Percentiles rank a stretch among this genome's conserved stretches.
These are phyloP conservation scores for Bicyclus anynana DNA, from an alignment of 1,140 invertebrate genomes.

Conservation along the genomic window DNA sequence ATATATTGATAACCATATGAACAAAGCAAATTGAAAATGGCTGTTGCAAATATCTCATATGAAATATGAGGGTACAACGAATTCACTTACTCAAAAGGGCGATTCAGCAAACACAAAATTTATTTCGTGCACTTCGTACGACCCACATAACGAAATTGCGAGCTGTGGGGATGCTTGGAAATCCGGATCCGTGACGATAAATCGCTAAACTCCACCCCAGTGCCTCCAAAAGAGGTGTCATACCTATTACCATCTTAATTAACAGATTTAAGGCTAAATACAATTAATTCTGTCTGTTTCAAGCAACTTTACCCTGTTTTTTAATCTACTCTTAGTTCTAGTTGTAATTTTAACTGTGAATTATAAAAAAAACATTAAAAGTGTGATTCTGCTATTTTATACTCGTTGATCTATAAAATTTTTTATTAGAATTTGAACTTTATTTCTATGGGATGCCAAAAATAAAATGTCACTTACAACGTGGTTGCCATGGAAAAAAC, in stretches of 20 bases:
- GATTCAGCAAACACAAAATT: conserved; percentile 2
- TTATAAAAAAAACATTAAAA: too few relatives aligned
- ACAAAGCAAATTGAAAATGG: conserved; percentile 13
- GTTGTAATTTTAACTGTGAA: too few relatives aligned
- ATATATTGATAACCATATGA: neutral
- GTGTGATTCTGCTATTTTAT: too few relatives aligned
- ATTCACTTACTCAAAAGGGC: conserved; percentile 16
- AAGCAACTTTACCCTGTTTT: too few relatives aligned
- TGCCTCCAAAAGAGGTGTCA: conserved; percentile 57
- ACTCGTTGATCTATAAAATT: too few relatives aligned
- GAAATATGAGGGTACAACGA: conserved; percentile 17
- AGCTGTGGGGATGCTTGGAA: conserved; percentile 45
- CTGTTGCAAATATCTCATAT: conserved; percentile 6
- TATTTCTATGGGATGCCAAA: too few relatives aligned
- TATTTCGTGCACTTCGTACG: conserved; percentile 27
- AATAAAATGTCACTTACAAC: too few relatives aligned
- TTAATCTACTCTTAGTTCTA: too few relatives aligned
- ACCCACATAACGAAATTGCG: conserved; percentile 44
- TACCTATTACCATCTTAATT: conserved; percentile 49
- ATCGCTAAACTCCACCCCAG: conserved; percentile 68
- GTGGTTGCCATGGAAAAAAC: too few relatives aligned
- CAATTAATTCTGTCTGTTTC: too few relatives aligned
- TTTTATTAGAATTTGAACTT: too few relatives aligned
- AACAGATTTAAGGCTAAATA: too few relatives aligned
- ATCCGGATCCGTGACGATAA: conserved; percentile 65